Conservation (phyloP, 2,888 invertebrate species). For the Meteorus colon region DNA sequence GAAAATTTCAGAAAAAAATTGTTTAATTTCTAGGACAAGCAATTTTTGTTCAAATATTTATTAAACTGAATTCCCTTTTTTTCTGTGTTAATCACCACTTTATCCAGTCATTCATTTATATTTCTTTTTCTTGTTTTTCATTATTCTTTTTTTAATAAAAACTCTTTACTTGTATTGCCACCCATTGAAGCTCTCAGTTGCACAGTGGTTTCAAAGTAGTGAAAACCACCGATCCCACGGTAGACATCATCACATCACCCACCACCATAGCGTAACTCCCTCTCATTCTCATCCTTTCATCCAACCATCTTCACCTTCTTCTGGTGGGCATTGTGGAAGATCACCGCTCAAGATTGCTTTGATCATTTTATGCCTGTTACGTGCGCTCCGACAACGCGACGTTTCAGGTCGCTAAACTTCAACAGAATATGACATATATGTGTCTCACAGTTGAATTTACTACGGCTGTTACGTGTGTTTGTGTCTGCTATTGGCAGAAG, state of each 20-base stretch:
- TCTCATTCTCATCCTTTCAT: constrained; percentile 10
- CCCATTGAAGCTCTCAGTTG: neutral
- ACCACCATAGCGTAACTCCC: constrained; percentile 39
- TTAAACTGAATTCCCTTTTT: too few species aligned
- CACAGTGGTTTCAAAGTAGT: constrained; percentile 40
- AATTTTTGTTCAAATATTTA: too few species aligned
- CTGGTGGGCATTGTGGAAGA: constrained; percentile 55
- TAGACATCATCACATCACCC: constrained; percentile 50
- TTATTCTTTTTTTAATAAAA: neutral
- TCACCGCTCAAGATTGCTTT: constrained; percentile 64
- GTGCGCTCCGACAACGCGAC: constrained; percentile 54
- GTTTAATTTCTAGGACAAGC: too few species aligned
- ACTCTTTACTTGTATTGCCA: constrained; percentile 45
- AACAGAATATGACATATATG: constrained; percentile 46
- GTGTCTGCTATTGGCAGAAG: constrained; percentile 3
- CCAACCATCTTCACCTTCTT: constrained; percentile 37
- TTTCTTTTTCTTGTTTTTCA: neutral
- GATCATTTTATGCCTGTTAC: constrained; percentile 66
- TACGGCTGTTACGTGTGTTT: neutral
- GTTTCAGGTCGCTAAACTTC: constrained; percentile 56
- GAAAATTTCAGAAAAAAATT: too few species aligned
- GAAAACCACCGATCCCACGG: constrained; percentile 57
- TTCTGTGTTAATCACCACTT: too few species aligned
- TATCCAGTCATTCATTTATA: neutral
- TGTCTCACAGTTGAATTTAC: neutral